Base-by-base conservation (phyloP, 2,797 vertebrate genomes). In the Numenius phaeopus region DNA sequence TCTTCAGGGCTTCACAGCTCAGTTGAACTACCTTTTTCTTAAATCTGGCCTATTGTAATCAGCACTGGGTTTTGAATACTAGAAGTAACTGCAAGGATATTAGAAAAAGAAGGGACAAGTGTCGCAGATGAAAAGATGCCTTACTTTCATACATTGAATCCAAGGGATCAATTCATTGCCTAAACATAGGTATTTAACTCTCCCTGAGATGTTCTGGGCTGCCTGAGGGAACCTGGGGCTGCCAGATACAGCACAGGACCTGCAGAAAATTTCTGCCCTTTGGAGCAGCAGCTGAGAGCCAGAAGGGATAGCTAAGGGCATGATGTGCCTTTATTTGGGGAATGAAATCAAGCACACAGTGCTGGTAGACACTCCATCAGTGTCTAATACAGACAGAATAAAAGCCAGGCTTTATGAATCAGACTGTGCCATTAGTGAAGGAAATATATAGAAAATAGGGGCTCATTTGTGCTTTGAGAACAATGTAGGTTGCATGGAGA, bases 401-500 rank as follows among this genome's bases (percentile, higher is more conserved):
- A 83, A 58, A 66, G 47, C 13, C 32, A 73, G n/a, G 8, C 64
- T 83, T 61, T 77, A 50, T 40, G 26, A 89, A 77, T 81, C 42
- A 70, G 32, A 58, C 32, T 62, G 12, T 69, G 44, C 21, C 29
- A 23, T 20, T 46, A 57, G 22, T 26, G 65, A 75, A 62, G 18
- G 7, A 78, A 59, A 44, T 4, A 77, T 44, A 50, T 5, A 55
- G 26, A 54, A 89, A 84, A 81, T 3, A 87, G 15, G 32, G 29
- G 18, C 11, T 81, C 11, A 22, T 78, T 58, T 75, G 65, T 70
- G 49, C 57, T 71, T 64, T 66, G 57, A 37, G 54, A 71, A 39
- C 39, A 30, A 20, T 0, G 1, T 17, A 0, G 2, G 22, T 17
- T 66, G 10, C 29, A 46, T 11, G 5, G 27, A 57, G 14, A 17